Evolutionary conservation across 2,797 vertebrate genomes (phyloP).

Genomic region (Macropodus opercularis): DNA sequence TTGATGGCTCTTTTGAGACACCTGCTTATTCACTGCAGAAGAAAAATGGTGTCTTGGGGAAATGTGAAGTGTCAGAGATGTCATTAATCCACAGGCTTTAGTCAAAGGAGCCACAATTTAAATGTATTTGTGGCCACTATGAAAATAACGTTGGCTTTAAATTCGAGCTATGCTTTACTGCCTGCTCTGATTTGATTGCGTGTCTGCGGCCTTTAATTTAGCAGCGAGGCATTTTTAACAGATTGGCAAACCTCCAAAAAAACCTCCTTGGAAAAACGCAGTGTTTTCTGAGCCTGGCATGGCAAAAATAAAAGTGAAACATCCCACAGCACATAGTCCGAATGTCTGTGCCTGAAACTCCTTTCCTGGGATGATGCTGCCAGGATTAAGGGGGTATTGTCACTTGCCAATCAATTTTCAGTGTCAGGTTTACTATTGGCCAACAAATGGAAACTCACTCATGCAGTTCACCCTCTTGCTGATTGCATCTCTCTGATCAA

Average conservation of each 20-base stretch:
- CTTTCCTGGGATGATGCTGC: slow-evolving; percentile 7
- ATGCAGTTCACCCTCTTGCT: slow-evolving; percentile 50
- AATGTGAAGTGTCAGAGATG: slow-evolving; percentile 44
- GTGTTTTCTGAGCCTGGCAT: not conserved
- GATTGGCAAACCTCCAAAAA: slow-evolving; percentile 9
- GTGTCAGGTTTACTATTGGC: slow-evolving; percentile 48
- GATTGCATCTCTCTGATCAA: slow-evolving; percentile 63
- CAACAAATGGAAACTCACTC: slow-evolving; percentile 63
- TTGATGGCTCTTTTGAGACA: slow-evolving; percentile 44
- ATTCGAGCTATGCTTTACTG: slow-evolving; percentile 7
- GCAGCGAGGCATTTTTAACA: slow-evolving; percentile 9
- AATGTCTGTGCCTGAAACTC: slow-evolving; percentile 18
- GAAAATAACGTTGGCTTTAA: slow-evolving; percentile 12
- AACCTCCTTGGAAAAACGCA: not conserved
- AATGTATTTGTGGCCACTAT: slow-evolving; percentile 21
- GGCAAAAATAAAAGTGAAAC: slow-evolving; percentile 13
- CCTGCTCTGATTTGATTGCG: slow-evolving; percentile 5
- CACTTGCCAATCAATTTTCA: slow-evolving; percentile 61
- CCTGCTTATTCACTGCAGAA: slow-evolving; percentile 33
- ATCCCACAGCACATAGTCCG: slow-evolving; percentile 1
- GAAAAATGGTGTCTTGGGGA: slow-evolving; percentile 44
- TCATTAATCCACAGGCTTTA: slow-evolving; percentile 44
- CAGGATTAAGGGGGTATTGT: slow-evolving; percentile 35
- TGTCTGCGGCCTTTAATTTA: slow-evolving; percentile 25
- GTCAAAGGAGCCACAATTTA: slow-evolving; percentile 32